These are phyloP conservation scores for Uropetala carovei DNA, from an alignment of 2,888 invertebrate genomes.

Conservation along the genomic window DNA sequence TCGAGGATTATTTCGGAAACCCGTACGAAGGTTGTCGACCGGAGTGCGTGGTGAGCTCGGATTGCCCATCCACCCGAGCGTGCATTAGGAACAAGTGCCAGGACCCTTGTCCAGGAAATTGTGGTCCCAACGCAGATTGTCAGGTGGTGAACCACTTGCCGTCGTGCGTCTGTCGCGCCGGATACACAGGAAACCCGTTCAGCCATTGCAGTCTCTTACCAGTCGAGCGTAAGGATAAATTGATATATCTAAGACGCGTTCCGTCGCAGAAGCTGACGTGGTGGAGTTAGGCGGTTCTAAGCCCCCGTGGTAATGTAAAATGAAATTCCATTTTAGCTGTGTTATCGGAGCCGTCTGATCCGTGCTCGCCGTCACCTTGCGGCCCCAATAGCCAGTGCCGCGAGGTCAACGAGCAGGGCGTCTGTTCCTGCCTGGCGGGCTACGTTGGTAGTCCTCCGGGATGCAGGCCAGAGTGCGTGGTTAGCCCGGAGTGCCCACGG, in stretches of 20 bases:
- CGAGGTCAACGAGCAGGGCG: slow-evolving; percentile 80
- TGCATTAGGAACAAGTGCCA: slow-evolving; percentile 83
- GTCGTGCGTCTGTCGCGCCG: slow-evolving; percentile 80
- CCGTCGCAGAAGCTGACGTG: neutral
- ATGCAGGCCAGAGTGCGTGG: slow-evolving; percentile 87
- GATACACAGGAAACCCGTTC: slow-evolving; percentile 73
- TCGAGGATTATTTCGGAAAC: slow-evolving; percentile 80
- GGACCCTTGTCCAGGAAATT: slow-evolving; percentile 85
- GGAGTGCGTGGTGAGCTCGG: slow-evolving; percentile 84
- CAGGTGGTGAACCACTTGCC: slow-evolving; percentile 85
- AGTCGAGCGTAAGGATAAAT: slow-evolving; percentile 72
- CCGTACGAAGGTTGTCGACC: slow-evolving; percentile 84
- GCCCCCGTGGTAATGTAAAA: slow-evolving; percentile 5
- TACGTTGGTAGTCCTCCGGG: slow-evolving; percentile 85
- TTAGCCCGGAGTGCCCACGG: slow-evolving; percentile 85
- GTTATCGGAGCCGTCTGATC: slow-evolving; percentile 74
- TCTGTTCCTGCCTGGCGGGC: slow-evolving; percentile 84
- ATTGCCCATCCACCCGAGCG: slow-evolving; percentile 82
- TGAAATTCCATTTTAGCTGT: slow-evolving; percentile 66
- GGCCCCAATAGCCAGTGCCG: slow-evolving; percentile 88
- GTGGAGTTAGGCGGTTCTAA: neutral
- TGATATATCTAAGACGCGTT: slow-evolving; percentile 22
- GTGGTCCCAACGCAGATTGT: slow-evolving; percentile 85
- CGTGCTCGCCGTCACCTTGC: slow-evolving; percentile 86
- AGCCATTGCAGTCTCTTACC: slow-evolving; percentile 73